Base-by-base conservation (phyloP, 1,140 invertebrate genomes). In the Bilobella aurantiaca region DNA sequence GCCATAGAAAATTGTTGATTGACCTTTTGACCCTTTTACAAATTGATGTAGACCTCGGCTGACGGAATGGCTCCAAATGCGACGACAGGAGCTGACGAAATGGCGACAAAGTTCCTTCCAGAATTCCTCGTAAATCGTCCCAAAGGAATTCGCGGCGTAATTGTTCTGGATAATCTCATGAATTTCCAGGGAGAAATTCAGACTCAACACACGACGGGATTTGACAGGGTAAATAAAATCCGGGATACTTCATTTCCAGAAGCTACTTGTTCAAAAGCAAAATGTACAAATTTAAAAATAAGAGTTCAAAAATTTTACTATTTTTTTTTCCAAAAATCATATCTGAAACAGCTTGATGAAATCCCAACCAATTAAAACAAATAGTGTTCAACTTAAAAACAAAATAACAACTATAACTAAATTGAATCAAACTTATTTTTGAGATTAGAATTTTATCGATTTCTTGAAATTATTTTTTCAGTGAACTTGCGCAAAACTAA, bases 161-260 rank as follows among this genome's bases (percentile, higher is more conserved):
- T 70, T 42, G 69, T 70, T 53, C 46, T 70, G 31, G 69, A 70
- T 29, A 58, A 58, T 32, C 60, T 70, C 27, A 29, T 70, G 42
- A 70, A 64, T 47, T 67, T 47, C 37, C 67, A 64, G 23, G 58
- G 64, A 16, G 32, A 8, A 16, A 3, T 21, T 14, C 14, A 46
- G 1, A 32, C 58, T 42, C 58, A 70, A 63, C n/a, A 3, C 16
- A 37, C 31, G n/a, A 12, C 14, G 14, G 32, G 30, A 12, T 42
- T 69, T 27, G 32, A 49, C 23, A 67, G 53, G 42, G 69, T 70
- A 62, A 58, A 12, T 42, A 8, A 42, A 42, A n/a, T n/a, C n/a
- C n/a, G n/a, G n/a, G n/a, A n/a, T n/a, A n/a, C n/a, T n/a, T n/a
- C n/a, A n/a, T n/a, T n/a, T n/a, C n/a, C n/a, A n/a, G n/a, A n/a